phyloP scores from a whole-genome alignment of 2,888 invertebrate species.

The Lottia gigantea region DNA sequence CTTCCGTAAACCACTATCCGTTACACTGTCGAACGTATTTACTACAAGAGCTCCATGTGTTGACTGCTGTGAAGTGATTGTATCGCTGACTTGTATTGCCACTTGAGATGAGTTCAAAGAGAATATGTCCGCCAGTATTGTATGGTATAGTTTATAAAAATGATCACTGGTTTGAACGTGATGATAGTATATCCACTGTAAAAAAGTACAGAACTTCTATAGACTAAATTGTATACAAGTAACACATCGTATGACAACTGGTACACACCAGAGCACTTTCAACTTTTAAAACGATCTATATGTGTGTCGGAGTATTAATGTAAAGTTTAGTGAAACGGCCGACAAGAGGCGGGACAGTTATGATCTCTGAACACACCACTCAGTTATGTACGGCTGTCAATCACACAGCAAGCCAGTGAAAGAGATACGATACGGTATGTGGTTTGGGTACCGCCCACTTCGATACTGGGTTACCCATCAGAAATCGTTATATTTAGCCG shows the following conservation, averaged over 20 bases:
- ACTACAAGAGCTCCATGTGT: background rate
- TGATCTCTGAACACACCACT: constrained; percentile 15
- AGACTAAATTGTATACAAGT: background rate
- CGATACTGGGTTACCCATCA: background rate
- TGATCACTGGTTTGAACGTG: background rate
- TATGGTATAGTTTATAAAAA: background rate
- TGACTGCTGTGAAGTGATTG: constrained; percentile 8
- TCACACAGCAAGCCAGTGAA: constrained; percentile 15
- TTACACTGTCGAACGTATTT: background rate
- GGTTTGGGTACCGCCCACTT: background rate
- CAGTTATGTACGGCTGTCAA: constrained; percentile 19
- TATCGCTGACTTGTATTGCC: constrained; percentile 8
- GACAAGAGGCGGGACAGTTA: constrained; percentile 10
- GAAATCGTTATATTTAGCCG: constrained; percentile 2
- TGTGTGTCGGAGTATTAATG: constrained; percentile 1
- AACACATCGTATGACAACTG: background rate
- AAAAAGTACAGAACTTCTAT: no score
- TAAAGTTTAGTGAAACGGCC: background rate
- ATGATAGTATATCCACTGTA: no score
- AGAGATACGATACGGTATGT: background rate
- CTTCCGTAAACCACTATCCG: background rate
- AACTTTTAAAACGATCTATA: background rate
- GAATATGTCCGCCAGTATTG: background rate
- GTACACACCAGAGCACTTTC: background rate
- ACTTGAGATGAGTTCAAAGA: constrained; percentile 5